Conservation (phyloP, 2,113 vertebrate species). For the Dermatemys mawii region DNA sequence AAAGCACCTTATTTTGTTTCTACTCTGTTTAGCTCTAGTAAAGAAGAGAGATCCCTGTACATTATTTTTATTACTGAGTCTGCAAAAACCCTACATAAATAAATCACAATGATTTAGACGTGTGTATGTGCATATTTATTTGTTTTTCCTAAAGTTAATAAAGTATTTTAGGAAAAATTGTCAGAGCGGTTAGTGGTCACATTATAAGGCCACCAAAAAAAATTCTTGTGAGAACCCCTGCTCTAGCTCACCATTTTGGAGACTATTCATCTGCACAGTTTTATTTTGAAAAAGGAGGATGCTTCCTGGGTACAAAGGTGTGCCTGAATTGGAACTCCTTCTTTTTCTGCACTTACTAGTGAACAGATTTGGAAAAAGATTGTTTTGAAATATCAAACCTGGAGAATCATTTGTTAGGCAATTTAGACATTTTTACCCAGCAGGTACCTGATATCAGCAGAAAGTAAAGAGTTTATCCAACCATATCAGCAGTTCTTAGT, state of each 20-base stretch:
- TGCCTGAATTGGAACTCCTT: not conserved
- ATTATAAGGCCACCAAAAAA: too few species aligned
- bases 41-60: too few species aligned
- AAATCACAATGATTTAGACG: too few species aligned
- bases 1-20: too few species aligned
- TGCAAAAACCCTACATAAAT: too few species aligned
- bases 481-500: conserved; percentile 27
- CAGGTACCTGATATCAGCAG: conserved; percentile 10
- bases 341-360: not conserved
- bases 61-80: too few species aligned
- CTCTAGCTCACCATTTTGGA: not conserved
- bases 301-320: not conserved
- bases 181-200: too few species aligned
- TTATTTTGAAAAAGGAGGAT: not conserved
- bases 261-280: not conserved
- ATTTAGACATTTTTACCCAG: not conserved
- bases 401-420: not conserved
- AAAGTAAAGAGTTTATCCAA: conserved; percentile 29
- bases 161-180: too few species aligned
- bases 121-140: too few species aligned
- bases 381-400: not conserved
- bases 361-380: not conserved
- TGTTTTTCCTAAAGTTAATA: too few species aligned
- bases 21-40: too few species aligned
- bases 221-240: too few species aligned